Percentiles rank a stretch among this genome's conserved stretches.
These are phyloP conservation scores for Mythimna albipuncta DNA, from an alignment of 2,888 invertebrate species.

Conservation along the genomic window DNA sequence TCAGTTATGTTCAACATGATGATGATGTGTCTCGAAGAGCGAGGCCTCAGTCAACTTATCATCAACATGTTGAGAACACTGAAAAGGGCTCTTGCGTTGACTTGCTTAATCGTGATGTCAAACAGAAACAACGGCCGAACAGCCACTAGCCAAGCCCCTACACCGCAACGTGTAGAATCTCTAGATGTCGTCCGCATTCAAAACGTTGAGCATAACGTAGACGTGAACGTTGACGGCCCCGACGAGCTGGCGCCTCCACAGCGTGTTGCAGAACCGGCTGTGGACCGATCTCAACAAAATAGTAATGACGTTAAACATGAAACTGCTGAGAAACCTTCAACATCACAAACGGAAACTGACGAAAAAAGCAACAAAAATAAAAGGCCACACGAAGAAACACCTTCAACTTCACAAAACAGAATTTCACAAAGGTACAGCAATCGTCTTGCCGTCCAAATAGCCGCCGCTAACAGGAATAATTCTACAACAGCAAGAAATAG, in stretches of 20 bases:
- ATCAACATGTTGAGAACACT: constrained; percentile 85
- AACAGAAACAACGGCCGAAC: constrained; percentile 76
- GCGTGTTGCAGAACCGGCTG: constrained; percentile 19
- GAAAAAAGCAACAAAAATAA: constrained; percentile 55
- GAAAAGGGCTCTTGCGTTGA: constrained; percentile 86
- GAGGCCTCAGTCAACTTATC: constrained; percentile 85
- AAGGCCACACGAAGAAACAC: constrained; percentile 57
- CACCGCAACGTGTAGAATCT: constrained; percentile 77
- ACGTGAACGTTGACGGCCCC: constrained; percentile 83
- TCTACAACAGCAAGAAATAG: constrained; percentile 83
- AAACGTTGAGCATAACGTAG: constrained; percentile 83
- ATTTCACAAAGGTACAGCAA: constrained; percentile 81
- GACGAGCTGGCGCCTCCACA: constrained; percentile 74
- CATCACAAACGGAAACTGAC: constrained; percentile 59
- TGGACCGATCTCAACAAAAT: constrained; percentile 40
- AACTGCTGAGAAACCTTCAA: constrained; percentile 60
- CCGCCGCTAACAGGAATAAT: constrained; percentile 86
- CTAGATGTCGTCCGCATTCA: constrained; percentile 83
- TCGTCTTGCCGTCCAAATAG: constrained; percentile 86
- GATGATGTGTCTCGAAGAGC: constrained; percentile 89
- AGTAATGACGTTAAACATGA: constrained; percentile 50
- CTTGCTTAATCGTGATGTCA: constrained; percentile 87
- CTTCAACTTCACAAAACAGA: constrained; percentile 60
- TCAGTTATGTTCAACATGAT: constrained; percentile 90
- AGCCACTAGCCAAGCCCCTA: constrained; percentile 70